A percentile compares a stretch with the other conserved stretches of the same genome.
phyloP scores from a whole-genome alignment of 2,888 invertebrate genomes.

The Pandemis cinnamomeana region DNA sequence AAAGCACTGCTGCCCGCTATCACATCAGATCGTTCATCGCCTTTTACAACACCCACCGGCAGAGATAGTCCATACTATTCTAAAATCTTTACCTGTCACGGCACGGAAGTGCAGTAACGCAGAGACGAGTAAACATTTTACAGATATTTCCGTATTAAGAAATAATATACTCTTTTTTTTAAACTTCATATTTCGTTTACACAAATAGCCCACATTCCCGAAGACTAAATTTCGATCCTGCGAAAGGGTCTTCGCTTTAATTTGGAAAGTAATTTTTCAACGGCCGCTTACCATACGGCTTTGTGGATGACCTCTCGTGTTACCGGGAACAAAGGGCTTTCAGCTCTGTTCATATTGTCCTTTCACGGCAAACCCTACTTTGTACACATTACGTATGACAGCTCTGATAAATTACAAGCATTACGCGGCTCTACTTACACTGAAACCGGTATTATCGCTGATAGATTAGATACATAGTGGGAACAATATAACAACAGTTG shows the following conservation, averaged over 20 bases:
- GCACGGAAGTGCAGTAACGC: too few relatives aligned
- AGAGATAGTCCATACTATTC: too few relatives aligned
- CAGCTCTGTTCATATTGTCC: slow-evolving; percentile 25
- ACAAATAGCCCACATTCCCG: neutral
- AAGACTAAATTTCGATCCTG: neutral
- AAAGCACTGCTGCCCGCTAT: too few relatives aligned
- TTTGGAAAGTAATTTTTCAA: slow-evolving; percentile 22
- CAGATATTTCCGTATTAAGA: too few relatives aligned
- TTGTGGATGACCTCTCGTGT: slow-evolving; percentile 29
- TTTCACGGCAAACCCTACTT: slow-evolving; percentile 28
- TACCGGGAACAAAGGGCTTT: slow-evolving; percentile 21
- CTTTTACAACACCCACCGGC: too few relatives aligned
- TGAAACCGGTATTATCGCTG: slow-evolving; percentile 20
- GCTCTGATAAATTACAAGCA: slow-evolving; percentile 27
- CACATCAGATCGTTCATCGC: too few relatives aligned
- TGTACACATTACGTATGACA: slow-evolving; percentile 29
- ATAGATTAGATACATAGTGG: slow-evolving; percentile 31
- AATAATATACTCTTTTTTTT: too few relatives aligned
- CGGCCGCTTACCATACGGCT: neutral
- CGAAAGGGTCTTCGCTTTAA: slow-evolving; percentile 19
- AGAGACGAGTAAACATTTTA: too few relatives aligned
- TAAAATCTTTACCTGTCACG: too few relatives aligned
- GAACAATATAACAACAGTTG: slow-evolving; percentile 4
- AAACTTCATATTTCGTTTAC: too few relatives aligned
- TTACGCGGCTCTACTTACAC: slow-evolving; percentile 21